A percentile compares a stretch with the other conserved stretches of the same genome.
These are phyloP conservation scores for Sparidentex hasta DNA, from an alignment of 2,797 vertebrate species.

Conservation along the genomic window DNA sequence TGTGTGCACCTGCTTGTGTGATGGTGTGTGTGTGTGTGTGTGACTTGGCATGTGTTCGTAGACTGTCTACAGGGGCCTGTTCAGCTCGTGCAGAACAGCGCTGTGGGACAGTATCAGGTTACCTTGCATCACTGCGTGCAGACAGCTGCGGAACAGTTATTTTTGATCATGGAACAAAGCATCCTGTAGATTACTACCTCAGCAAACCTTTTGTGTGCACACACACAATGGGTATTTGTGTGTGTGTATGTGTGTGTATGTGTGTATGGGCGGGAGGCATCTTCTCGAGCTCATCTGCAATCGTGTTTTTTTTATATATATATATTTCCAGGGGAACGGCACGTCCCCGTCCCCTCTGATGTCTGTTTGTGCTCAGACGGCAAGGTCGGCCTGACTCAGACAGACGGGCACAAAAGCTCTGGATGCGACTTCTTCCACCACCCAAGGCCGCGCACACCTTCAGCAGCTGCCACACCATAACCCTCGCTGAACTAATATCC, in stretches of 20 bases:
- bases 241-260: background rate
- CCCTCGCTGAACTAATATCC: constrained; percentile 68
- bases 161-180: constrained; percentile 69
- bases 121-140: constrained; percentile 63
- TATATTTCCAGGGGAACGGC: constrained; percentile 46
- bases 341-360: constrained; percentile 47
- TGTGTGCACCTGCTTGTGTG: constrained; percentile 1
- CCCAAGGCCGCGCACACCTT: constrained; percentile 52
- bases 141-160: constrained; percentile 72
- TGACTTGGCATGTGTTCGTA: constrained; percentile 31
- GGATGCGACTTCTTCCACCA: constrained; percentile 40
- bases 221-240: background rate
- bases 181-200: constrained; percentile 48
- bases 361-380: constrained; percentile 47
- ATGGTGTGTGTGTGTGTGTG: background rate
- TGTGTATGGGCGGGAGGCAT: background rate
- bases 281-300: constrained; percentile 18
- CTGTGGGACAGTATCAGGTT: constrained; percentile 73
- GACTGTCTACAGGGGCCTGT: constrained; percentile 48
- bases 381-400: constrained; percentile 61
- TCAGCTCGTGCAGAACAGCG: constrained; percentile 48
- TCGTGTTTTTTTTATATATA: constrained; percentile 14
- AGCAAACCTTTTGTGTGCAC: constrained; percentile 51
- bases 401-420: constrained; percentile 38
- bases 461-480: constrained; percentile 43